Evolutionary conservation across 2,888 invertebrate species (phyloP).

Genomic region (Lasioglossum morio): DNA sequence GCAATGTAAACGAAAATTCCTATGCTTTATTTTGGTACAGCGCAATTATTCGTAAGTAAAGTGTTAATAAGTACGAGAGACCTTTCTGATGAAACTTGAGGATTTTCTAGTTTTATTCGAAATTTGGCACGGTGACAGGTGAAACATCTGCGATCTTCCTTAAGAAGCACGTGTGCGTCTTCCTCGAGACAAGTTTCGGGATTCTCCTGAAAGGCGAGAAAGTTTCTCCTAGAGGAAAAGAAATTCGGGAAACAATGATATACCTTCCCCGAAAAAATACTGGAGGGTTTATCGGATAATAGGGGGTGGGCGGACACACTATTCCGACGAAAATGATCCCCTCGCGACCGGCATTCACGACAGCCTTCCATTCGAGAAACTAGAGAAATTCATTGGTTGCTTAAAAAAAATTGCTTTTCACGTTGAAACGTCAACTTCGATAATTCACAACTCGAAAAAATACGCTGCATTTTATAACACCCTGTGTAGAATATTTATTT

Average conservation of each 20-base stretch:
- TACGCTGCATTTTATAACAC: neutral
- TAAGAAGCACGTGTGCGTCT: neutral
- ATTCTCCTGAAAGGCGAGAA: neutral
- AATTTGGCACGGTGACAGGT: neutral
- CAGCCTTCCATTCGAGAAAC: neutral
- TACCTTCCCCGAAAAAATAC: neutral
- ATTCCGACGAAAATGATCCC: neutral
- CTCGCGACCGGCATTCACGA: neutral
- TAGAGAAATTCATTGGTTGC: neutral
- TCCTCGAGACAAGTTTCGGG: neutral
- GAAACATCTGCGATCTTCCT: neutral
- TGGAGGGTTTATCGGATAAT: conserved; percentile 13
- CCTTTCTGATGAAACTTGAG: too few species aligned
- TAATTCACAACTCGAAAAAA: neutral
- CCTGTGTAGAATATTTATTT: neutral
- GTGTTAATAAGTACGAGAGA: too few species aligned
- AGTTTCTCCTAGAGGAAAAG: neutral
- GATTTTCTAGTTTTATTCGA: neutral
- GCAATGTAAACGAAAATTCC: too few species aligned
- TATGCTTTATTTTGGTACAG: too few species aligned
- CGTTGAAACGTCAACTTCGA: neutral
- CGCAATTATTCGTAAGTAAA: too few species aligned
- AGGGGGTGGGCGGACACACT: conserved; percentile 6
- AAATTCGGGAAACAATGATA: conserved; percentile 22
- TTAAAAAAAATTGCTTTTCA: neutral